Evolutionary conservation across 2,888 invertebrate genomes (phyloP), one percentile per base, ranked within the genome.

Genomic region (Lithophane semibrunnea): DNA sequence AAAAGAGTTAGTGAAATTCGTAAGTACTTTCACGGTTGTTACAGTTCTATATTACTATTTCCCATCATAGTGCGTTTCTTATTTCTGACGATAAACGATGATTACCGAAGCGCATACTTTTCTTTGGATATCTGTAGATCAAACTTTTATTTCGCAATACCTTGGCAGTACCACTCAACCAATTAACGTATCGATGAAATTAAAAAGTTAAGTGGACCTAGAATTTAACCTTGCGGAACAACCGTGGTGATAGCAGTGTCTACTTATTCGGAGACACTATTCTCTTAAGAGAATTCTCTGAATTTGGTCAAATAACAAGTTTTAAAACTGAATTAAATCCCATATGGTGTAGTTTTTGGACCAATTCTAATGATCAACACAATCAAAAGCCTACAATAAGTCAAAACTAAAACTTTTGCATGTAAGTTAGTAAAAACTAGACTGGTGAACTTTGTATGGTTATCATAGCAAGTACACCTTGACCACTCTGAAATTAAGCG

Each of bases 141-240:
- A 61, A 61, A 4, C 9, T 9, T 29, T 61, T 61, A 61, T 29
- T 29, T 58, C 13, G n/a, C 52, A 64, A 42, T 44, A 64, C 21
- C 37, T 12, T 18, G 69, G 13, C 60, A 47, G 49, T 24, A 37
- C 3, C 16, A 42, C 2, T 21, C 7, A 10, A 24, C 49, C n/a
- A 5, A 47, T 42, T 42, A 16, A 18, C 0, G 10, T 65, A 16
- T 42, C 18, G 0, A 42, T 49, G 2, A 13, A 61, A 60, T 0
- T 44, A 13, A 52, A 44, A 54, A 44, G 21, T 5, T n/a, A 75
- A 44, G 9, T 4, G 42, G 24, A 29, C 77, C 42, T 42, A 76
- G 24, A 49, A 76, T 9, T 42, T 16, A n/a, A 21, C 75, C 56
- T 21, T 76, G 76, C 21, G n/a, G 9, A 29, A 77, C 54, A 3